These are phyloP conservation scores for Acronicta leporina DNA, from an alignment of 2,888 invertebrate genomes.

Conservation along the genomic window DNA sequence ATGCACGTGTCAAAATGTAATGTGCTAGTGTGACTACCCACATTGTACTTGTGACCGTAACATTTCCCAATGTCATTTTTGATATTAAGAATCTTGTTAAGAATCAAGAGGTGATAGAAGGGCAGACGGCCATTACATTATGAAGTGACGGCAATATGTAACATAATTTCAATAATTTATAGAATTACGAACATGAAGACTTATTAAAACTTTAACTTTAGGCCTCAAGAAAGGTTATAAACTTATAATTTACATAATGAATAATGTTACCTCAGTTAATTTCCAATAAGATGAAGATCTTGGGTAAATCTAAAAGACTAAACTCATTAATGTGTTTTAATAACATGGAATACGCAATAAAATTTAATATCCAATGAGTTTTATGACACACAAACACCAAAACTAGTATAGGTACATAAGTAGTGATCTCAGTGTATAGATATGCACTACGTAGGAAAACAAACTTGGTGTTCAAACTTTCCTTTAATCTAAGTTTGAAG, in stretches of 20 bases:
- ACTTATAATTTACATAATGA: too few species aligned
- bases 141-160: constrained; percentile 23
- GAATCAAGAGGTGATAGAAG: constrained; percentile 54
- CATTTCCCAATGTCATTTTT: constrained; percentile 10
- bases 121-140: constrained; percentile 53
- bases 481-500: constrained; percentile 69
- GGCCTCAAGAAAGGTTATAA: too few species aligned
- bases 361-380: not conserved
- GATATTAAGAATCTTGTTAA: constrained; percentile 17
- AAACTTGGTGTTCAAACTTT: constrained; percentile 60
- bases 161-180: constrained; percentile 24
- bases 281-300: too few species aligned
- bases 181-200: not conserved
- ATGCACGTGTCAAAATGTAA: too few species aligned
- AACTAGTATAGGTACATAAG: constrained; percentile 4
- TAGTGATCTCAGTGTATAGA: constrained; percentile 28
- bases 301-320: too few species aligned
- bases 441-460: constrained; percentile 51
- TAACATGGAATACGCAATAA: not conserved
- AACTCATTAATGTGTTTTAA: too few species aligned
- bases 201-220: too few species aligned
- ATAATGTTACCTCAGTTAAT: too few species aligned
- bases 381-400: constrained; percentile 30
- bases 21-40: too few species aligned
- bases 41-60: constrained; percentile 2